phyloP scores from a whole-genome alignment of 2,888 invertebrate genomes.

The Ferdinandea cuprea region DNA sequence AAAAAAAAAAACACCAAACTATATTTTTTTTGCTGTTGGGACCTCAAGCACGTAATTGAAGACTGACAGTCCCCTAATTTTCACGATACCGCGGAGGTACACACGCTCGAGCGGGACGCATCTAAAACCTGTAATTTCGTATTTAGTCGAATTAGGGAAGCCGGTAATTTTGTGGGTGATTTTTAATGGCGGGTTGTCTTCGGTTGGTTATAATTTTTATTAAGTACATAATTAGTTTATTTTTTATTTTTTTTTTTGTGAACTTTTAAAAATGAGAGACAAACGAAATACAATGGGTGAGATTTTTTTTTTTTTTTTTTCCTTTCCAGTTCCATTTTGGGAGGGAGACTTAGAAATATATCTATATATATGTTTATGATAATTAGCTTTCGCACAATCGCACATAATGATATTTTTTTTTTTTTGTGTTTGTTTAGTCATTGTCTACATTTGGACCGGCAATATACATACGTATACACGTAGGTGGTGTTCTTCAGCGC shows the following conservation, averaged over 20 bases:
- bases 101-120: conserved; percentile 70
- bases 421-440: conserved; percentile 19
- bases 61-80: conserved; percentile 70
- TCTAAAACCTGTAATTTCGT: conserved; percentile 74
- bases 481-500: conserved; percentile 71
- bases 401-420: conserved; percentile 69
- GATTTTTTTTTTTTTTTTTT: no score
- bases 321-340: conserved; percentile 5
- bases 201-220: conserved; percentile 70
- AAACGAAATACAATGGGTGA: conserved; percentile 57
- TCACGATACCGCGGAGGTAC: conserved; percentile 44
- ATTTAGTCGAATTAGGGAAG: conserved; percentile 73
- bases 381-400: conserved; percentile 74
- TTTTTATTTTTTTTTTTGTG: conserved; percentile 51
- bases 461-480: background rate
- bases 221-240: conserved; percentile 73
- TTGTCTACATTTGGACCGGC: conserved; percentile 38
- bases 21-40: conserved; percentile 25
- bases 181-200: conserved; percentile 74
- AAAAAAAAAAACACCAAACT: no score
- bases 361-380: conserved; percentile 58
- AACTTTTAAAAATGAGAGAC: conserved; percentile 25
- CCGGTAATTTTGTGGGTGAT: conserved; percentile 73
- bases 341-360: conserved; percentile 26
- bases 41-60: conserved; percentile 67